These are phyloP conservation scores for Noctua comes DNA, from an alignment of 2,888 invertebrate species.

Conservation along the genomic window DNA sequence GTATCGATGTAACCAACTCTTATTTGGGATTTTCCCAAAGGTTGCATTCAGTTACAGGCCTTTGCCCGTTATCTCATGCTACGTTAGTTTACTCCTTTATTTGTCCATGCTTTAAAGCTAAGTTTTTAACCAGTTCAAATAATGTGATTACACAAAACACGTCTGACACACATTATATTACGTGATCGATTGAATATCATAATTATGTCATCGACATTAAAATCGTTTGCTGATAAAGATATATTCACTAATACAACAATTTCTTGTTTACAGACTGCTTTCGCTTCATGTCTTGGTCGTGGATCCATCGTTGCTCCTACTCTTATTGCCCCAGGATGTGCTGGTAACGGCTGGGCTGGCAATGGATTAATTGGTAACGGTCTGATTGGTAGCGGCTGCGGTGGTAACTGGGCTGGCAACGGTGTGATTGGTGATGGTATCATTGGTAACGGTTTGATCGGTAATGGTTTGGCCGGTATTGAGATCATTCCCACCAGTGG, in stretches of 20 bases:
- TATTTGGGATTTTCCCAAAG: no score
- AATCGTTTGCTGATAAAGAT: background rate
- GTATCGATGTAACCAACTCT: no score
- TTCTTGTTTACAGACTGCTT: background rate
- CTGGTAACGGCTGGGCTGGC: background rate
- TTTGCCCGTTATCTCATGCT: no score
- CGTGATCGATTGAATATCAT: no score
- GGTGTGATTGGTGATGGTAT: constrained; percentile 9
- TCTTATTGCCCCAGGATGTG: background rate
- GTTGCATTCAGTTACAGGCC: no score
- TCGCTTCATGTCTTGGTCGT: background rate
- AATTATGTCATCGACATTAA: rapidly evolving
- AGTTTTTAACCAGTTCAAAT: no score
- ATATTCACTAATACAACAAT: background rate
- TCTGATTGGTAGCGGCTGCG: background rate
- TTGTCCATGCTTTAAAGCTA: no score
- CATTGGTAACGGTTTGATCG: constrained; percentile 6
- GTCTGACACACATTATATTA: no score
- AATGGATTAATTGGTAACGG: background rate
- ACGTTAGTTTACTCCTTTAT: no score
- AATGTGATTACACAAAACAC: no score
- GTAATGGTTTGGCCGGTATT: constrained; percentile 51
- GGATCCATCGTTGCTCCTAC: background rate
- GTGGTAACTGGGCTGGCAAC: background rate
- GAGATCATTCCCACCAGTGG: constrained; percentile 54